Base-by-base conservation (phyloP, 2,797 vertebrate species). In the Eurystomus glaucurus region DNA sequence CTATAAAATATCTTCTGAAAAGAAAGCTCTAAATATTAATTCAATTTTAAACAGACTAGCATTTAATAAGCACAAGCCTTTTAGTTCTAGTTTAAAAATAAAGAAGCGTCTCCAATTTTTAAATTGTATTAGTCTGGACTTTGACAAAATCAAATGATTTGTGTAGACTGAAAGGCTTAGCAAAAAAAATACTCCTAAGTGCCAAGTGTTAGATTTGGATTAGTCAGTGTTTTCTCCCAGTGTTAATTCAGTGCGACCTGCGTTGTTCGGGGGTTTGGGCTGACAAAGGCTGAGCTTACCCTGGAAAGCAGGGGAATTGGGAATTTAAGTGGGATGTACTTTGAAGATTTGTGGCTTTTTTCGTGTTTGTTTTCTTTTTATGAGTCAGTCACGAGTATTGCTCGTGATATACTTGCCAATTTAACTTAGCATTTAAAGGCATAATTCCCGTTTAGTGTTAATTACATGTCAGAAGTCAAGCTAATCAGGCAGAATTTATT, bases 71-170 rank as follows among this genome's bases (percentile, higher is more conserved):
- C 70, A 29, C 58, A 78, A 18, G 35, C 39, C 52, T 74, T 83
- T 88, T 78, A 50, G 13, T 65, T 81, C 28, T 83, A 55, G 43
- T 83, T 93, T 68, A 48, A 61, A 95, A 58, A 48, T 61, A 72
- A 93, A 78, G 68, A 85, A 69, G 11, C 65, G 10, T 70, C 85
- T 94, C 88, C 41, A 8, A 29, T 90, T 96, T 94, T 85, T 94
- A 45, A 79, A 12, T 79, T 55, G 6, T 7, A 1, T 46, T 41
- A 54, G 37, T 85, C n/a, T 89, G 64, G 62, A 33, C 70, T 92
- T 78, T 41, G 69, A 90, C 61, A 70, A 64, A 87, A 62, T 79
- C 19, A 50, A 54, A 35, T 43, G 3, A 31, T 74, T 90, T 94
- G 25, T 45, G 43, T 66, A 45, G 88, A 92, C 23, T 8, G 29